These are phyloP conservation scores for Eurytemora carolleeae DNA, from an alignment of 1,140 invertebrate genomes.

Conservation along the genomic window DNA sequence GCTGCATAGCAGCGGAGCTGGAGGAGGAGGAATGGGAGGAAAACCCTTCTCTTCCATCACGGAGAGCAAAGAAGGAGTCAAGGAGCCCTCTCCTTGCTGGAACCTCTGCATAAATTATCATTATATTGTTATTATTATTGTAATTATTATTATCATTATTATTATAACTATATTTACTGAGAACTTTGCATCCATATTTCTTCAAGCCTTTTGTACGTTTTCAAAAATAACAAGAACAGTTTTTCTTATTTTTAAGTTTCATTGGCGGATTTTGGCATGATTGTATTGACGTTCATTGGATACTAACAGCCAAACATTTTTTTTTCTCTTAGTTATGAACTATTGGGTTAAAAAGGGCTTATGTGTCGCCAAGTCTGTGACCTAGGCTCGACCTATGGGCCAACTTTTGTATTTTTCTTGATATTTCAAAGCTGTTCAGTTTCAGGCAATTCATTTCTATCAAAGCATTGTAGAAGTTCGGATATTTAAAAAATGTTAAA, in stretches of 20 bases:
- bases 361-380: too few species aligned
- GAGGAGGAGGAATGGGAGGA: neutral
- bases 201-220: neutral
- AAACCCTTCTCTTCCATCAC: neutral
- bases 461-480: too few species aligned
- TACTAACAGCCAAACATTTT: too few species aligned
- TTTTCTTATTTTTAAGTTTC: neutral
- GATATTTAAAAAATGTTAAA: too few species aligned
- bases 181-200: neutral
- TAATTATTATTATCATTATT: neutral
- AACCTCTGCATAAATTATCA: too few species aligned
- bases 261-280: neutral
- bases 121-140: slow-evolving; percentile 1
- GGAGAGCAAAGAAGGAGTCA: slow-evolving; percentile 11
- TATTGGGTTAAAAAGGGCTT: too few species aligned
- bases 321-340: too few species aligned
- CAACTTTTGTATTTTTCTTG: too few species aligned
- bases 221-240: neutral
- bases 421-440: too few species aligned
- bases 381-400: too few species aligned
- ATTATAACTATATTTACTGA: neutral
- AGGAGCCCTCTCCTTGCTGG: slow-evolving; percentile 1
- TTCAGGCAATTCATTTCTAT: too few species aligned
- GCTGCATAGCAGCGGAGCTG: neutral
- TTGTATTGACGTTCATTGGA: too few species aligned